Evolutionary conservation across 2,113 vertebrate species (phyloP).

Genomic region (Mesitornis unicolor): DNA sequence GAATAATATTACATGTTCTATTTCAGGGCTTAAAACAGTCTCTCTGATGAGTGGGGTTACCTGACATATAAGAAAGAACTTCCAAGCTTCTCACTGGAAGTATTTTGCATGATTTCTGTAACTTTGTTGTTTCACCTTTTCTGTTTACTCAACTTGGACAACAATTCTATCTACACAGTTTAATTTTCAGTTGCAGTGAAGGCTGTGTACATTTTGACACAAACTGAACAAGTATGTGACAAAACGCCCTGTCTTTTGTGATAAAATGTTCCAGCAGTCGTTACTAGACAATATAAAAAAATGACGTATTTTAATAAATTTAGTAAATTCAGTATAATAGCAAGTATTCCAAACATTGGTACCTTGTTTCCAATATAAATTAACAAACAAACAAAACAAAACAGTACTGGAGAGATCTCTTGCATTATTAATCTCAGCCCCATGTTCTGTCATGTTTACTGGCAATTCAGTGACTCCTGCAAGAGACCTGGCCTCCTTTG

Average conservation of each 20-base stretch:
- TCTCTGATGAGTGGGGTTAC: neutral
- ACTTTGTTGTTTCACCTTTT: neutral
- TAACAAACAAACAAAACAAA: neutral
- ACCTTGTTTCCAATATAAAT: neutral
- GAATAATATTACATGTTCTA: neutral
- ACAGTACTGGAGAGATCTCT: neutral
- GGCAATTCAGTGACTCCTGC: neutral
- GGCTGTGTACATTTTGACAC: neutral
- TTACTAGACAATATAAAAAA: neutral
- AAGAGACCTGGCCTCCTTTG: neutral
- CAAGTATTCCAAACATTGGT: neutral
- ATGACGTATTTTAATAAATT: neutral
- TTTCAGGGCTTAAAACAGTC: neutral
- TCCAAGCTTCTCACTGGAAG: neutral
- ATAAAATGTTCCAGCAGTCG: neutral
- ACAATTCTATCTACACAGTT: neutral
- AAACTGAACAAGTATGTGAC: neutral
- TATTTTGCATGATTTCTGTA: neutral
- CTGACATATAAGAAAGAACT: neutral
- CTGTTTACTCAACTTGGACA: neutral
- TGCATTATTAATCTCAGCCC: neutral
- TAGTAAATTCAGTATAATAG: neutral
- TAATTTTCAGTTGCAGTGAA: neutral
- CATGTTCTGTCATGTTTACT: neutral
- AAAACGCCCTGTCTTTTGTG: neutral